phyloP scores from a whole-genome alignment of 2,888 invertebrate species.

The Campoplex nolae region DNA sequence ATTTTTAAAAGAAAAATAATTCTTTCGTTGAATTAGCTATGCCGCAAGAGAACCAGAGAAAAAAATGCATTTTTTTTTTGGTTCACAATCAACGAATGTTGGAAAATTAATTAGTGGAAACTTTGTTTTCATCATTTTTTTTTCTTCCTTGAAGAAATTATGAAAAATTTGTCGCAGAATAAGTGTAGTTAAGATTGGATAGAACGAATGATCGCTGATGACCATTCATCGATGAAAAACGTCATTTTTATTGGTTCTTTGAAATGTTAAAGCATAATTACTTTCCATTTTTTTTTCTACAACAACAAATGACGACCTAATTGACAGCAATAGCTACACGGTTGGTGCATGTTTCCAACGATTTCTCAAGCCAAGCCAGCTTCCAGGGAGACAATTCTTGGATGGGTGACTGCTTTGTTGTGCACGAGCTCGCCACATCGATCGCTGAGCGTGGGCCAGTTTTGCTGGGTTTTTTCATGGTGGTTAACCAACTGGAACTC shows the following conservation, averaged over 20 bases:
- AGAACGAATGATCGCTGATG: background rate
- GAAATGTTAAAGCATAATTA: background rate
- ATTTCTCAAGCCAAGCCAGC: background rate
- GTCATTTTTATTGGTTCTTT: background rate
- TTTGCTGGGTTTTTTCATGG: background rate
- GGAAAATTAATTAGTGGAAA: background rate
- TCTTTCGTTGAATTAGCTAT: background rate
- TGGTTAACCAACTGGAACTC: background rate
- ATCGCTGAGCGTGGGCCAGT: background rate
- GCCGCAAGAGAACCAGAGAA: background rate
- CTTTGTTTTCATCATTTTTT: background rate
- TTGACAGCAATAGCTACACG: background rate
- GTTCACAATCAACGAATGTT: background rate
- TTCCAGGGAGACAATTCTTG: background rate
- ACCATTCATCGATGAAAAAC: background rate
- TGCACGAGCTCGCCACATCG: background rate
- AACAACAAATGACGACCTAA: background rate
- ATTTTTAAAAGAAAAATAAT: constrained; percentile 8
- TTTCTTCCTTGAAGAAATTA: background rate
- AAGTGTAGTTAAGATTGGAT: background rate
- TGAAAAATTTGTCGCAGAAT: background rate
- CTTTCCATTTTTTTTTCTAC: background rate
- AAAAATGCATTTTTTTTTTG: background rate
- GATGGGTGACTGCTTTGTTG: background rate
- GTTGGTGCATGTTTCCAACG: background rate